Evolutionary conservation across 2,888 invertebrate species (phyloP).

Genomic region (Pachydiplax longipennis): DNA sequence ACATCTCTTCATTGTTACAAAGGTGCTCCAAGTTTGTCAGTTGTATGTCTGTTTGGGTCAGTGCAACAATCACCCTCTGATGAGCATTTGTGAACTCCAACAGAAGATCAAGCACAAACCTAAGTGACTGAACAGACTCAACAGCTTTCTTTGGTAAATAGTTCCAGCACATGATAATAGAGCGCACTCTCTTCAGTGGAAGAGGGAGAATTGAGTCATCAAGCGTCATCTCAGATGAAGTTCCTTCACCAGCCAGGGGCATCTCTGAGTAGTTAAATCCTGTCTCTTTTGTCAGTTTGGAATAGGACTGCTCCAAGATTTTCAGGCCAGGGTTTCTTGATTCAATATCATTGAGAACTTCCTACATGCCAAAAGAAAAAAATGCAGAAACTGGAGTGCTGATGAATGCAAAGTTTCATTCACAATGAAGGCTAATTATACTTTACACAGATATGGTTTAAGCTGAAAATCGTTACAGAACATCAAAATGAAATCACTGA

Average conservation of each 20-base stretch:
- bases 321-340: slow-evolving; percentile 65
- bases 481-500: not conserved
- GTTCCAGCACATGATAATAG: slow-evolving; percentile 71
- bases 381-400: not conserved
- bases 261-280: slow-evolving; percentile 75
- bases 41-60: slow-evolving; percentile 76
- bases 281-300: slow-evolving; percentile 70
- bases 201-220: not conserved
- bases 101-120: slow-evolving; percentile 68
- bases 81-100: slow-evolving; percentile 76
- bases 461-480: not conserved
- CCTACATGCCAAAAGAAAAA: slow-evolving; percentile 1
- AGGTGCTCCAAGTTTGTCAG: slow-evolving; percentile 75
- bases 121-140: slow-evolving; percentile 66
- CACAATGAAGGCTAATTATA: not conserved
- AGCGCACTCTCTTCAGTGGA: slow-evolving; percentile 55
- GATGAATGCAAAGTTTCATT: not conserved
- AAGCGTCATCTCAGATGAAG: slow-evolving; percentile 50
- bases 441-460: not conserved
- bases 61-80: slow-evolving; percentile 72
- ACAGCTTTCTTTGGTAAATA: slow-evolving; percentile 68
- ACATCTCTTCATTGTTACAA: slow-evolving; percentile 58
- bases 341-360: slow-evolving; percentile 62
- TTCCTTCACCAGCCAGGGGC: slow-evolving; percentile 63
- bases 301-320: slow-evolving; percentile 73